Conservation (phyloP, 2,888 invertebrate species). For the Caenorhabditis becei region DNA sequence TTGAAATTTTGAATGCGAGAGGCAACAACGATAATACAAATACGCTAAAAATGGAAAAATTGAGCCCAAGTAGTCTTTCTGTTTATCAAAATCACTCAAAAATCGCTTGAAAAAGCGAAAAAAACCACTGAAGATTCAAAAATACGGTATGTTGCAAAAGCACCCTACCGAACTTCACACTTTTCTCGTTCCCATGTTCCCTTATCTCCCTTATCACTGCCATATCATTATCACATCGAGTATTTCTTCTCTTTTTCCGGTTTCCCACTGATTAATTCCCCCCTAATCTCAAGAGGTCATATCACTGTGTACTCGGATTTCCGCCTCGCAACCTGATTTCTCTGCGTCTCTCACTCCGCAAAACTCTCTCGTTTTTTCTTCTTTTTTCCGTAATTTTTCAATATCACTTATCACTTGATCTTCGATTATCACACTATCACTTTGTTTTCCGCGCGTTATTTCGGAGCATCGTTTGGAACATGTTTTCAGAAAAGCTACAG, state of each 20-base stretch:
- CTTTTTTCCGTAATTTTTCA: neutral
- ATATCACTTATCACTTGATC: constrained; percentile 19
- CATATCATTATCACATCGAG: constrained; percentile 9
- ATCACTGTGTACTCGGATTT: constrained; percentile 32
- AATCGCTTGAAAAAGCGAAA: too few relatives aligned
- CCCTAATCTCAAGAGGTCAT: constrained; percentile 52
- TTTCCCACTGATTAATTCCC: constrained; percentile 14
- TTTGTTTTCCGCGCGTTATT: constrained; percentile 15
- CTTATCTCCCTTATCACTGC: too few relatives aligned
- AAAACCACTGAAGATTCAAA: too few relatives aligned
- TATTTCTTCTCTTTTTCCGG: constrained; percentile 31
- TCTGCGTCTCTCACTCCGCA: constrained; percentile 30
- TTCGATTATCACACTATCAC: neutral
- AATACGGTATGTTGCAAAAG: too few relatives aligned
- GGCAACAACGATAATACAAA: too few relatives aligned
- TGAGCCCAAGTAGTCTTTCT: too few relatives aligned
- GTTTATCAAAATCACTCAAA: too few relatives aligned
- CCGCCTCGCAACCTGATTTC: constrained; percentile 43
- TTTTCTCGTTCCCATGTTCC: constrained; percentile 5
- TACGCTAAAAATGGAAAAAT: too few relatives aligned
- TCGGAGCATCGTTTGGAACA: neutral
- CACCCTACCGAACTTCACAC: too few relatives aligned
- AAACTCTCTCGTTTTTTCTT: constrained; percentile 12
- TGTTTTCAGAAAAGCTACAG: neutral
- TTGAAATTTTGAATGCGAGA: too few relatives aligned